Base-by-base conservation (phyloP, 2,113 vertebrate genomes). In the Tympanuchus pallidicinctus region DNA sequence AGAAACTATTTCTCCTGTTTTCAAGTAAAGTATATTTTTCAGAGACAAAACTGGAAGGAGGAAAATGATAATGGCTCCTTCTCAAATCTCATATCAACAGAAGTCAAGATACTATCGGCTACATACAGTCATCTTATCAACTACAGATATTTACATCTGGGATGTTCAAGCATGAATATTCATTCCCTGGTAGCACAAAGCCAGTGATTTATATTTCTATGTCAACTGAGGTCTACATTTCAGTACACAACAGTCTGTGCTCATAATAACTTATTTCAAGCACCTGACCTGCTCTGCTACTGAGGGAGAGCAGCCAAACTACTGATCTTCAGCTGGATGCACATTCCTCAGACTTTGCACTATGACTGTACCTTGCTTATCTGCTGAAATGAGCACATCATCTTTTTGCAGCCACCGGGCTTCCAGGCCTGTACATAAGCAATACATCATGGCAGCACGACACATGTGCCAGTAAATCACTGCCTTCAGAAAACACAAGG, bases 191-290 rank as follows among this genome's bases (percentile, higher is more conserved):
- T 13, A 87, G 84, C 48, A 79, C 19, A 48, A 87, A 89, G 78
- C 40, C 40, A 85, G 22, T 50, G 74, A 88, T 77, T 89, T 80
- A 42, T 80, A 77, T 85, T 88, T 60, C 81, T 4, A 16, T 50
- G 75, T 83, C 92, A 87, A 90, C 66, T 91, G 78, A 89, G 71
- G 60, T 82, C 81, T 82, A 5, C 76, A 40, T 40, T 94, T 84
- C 25, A 70, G 70, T 42, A 77, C 36, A 75, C 78, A 82, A 60
- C 28, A 18, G 47, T 64, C 48, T 54, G 74, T 66, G 50, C 82
- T 61, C 21, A 1, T 28, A 86, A 45, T 27, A 56, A 40, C 70
- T 74, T 74, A 60, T 30, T 40, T 73, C 81, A 85, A 65, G 60
- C 56, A 82, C 72, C 72, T 77, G 64, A 93, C 32, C 60, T 86